Percentiles rank a stretch among this genome's conserved stretches.
Conservation (phyloP, 2,113 vertebrate species). For the Tinamus guttatus region DNA sequence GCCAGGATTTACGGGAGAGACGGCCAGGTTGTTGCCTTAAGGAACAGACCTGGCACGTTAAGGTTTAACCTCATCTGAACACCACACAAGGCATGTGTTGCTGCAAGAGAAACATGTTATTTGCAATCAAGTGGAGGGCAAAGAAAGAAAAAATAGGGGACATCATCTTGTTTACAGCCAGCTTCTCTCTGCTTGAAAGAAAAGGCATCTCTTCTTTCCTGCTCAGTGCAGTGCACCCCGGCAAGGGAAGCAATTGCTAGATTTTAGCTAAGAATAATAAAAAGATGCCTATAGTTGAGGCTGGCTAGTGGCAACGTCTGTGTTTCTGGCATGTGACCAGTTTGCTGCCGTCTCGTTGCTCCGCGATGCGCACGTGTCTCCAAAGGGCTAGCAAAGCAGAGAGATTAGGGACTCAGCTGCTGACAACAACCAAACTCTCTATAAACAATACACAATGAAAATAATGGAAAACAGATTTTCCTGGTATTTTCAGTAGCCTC, state of each 20-base stretch:
- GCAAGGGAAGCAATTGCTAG: constrained; percentile 49
- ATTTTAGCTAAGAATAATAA: constrained; percentile 61
- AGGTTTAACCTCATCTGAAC: constrained; percentile 30
- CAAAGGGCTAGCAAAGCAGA: constrained; percentile 55
- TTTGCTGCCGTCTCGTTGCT: constrained; percentile 68
- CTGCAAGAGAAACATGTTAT: constrained; percentile 32
- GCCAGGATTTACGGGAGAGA: background rate
- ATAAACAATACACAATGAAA: constrained; percentile 73
- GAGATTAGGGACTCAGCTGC: constrained; percentile 71
- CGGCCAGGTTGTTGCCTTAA: background rate
- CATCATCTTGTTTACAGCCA: background rate
- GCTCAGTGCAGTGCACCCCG: background rate
- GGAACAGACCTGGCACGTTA: background rate
- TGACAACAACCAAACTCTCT: constrained; percentile 72
- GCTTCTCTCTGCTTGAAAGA: constrained; percentile 3
- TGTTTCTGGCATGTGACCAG: constrained; percentile 50
- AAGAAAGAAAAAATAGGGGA: background rate
- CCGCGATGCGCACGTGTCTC: constrained; percentile 63
- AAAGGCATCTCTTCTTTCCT: background rate
- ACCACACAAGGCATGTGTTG: background rate
- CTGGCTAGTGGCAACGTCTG: constrained; percentile 30
- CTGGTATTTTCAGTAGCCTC: constrained; percentile 70
- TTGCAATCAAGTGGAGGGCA: constrained; percentile 16
- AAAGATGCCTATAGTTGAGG: constrained; percentile 16
- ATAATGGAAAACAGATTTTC: constrained; percentile 72